phyloP scores from a whole-genome alignment of 2,888 invertebrate species.

The Agrotis puta region DNA sequence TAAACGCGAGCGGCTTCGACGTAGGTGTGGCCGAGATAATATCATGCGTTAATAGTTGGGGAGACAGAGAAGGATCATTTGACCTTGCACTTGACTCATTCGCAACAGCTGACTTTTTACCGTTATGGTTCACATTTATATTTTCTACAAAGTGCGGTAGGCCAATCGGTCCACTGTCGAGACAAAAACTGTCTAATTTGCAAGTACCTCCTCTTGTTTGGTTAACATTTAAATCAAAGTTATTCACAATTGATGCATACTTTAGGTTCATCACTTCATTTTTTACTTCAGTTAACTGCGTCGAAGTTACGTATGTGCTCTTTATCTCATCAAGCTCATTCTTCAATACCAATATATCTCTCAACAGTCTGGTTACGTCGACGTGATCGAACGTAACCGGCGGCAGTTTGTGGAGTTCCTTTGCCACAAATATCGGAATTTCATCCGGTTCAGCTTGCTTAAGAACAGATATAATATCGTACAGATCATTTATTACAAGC shows the following conservation, averaged over 20 bases:
- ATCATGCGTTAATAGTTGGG: too few relatives aligned
- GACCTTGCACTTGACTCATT: not conserved
- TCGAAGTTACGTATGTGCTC: not conserved
- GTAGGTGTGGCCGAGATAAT: too few relatives aligned
- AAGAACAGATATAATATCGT: too few relatives aligned
- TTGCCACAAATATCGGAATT: slow-evolving; percentile 4
- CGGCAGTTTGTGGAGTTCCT: slow-evolving; percentile 10
- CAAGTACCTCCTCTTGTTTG: not conserved
- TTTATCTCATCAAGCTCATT: slow-evolving; percentile 11
- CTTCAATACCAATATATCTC: not conserved
- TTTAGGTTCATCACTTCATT: not conserved
- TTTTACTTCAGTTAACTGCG: slow-evolving; percentile 1
- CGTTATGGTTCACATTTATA: too few relatives aligned
- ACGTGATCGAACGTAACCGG: too few relatives aligned
- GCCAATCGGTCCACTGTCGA: slow-evolving; percentile 6
- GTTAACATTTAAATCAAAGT: slow-evolving; percentile 20
- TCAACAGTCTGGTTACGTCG: not conserved
- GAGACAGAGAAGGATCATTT: not conserved
- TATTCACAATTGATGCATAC: slow-evolving; percentile 3
- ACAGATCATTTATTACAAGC: too few relatives aligned
- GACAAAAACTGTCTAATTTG: slow-evolving; percentile 13
- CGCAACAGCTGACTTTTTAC: too few relatives aligned
- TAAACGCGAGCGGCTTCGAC: too few relatives aligned
- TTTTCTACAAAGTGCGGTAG: slow-evolving; percentile 3
- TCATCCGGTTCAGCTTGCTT: slow-evolving; percentile 6